Conservation (phyloP, 92 coral and sea anemone genomes). For the Heteractis magnifica region DNA sequence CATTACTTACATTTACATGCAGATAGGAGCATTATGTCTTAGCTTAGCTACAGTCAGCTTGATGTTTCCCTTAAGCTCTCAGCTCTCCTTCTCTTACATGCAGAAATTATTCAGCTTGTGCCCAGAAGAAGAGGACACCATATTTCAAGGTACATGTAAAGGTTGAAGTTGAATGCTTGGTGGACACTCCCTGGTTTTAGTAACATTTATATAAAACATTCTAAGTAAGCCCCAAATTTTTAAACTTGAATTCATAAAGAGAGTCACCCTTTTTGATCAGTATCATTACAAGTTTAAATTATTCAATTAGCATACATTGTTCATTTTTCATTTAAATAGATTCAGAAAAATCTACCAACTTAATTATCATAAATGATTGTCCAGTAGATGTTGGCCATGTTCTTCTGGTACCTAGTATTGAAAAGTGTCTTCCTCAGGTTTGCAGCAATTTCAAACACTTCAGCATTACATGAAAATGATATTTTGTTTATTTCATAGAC, state of each 20-base stretch:
- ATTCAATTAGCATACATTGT: not conserved
- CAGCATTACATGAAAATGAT: too few relatives aligned
- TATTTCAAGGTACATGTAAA: not conserved
- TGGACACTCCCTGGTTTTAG: too few relatives aligned
- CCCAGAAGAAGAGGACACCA: conserved; percentile 23
- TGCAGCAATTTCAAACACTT: not conserved
- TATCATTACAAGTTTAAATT: too few relatives aligned
- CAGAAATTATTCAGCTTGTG: conserved; percentile 35
- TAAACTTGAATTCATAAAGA: too few relatives aligned
- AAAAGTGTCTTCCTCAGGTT: conserved; percentile 56
- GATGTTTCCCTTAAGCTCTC: not conserved
- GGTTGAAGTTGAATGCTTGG: too few relatives aligned
- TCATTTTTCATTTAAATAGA: not conserved
- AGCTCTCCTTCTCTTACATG: not conserved
- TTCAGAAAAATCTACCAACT: conserved; percentile 8
- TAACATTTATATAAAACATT: too few relatives aligned
- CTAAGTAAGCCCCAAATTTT: too few relatives aligned
- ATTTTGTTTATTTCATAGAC: too few relatives aligned
- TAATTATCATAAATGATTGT: conserved; percentile 53
- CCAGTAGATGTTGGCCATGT: conserved; percentile 62
- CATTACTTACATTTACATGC: too few relatives aligned
- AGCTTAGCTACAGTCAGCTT: not conserved
- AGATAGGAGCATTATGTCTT: not conserved
- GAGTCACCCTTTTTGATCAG: too few relatives aligned
- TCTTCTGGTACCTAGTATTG: conserved; percentile 44